Evolutionary conservation across 2,113 vertebrate species (phyloP).

Genomic region (Coptodon bakossiorum): DNA sequence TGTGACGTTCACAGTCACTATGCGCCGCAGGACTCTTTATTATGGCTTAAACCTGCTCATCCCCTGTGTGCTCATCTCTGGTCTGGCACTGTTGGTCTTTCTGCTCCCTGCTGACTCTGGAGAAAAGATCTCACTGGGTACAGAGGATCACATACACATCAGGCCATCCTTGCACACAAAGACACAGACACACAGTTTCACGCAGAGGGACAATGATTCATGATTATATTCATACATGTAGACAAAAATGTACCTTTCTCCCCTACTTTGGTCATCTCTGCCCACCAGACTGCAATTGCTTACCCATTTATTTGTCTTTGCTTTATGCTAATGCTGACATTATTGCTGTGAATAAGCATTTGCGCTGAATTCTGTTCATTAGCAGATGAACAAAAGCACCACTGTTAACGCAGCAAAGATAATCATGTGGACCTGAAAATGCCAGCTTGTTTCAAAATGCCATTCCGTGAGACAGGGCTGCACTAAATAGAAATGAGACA

Average conservation of each 20-base stretch:
- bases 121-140: conserved; percentile 84
- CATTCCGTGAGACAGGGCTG: neutral
- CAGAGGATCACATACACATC: neutral
- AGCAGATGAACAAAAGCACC: neutral
- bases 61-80: conserved; percentile 86
- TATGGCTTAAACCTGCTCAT: conserved; percentile 87
- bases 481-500: neutral
- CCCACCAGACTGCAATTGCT: neutral
- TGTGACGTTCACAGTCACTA: conserved; percentile 86
- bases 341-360: conserved; percentile 11
- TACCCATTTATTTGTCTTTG: conserved; percentile 5
- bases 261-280: neutral
- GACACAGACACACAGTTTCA: neutral
- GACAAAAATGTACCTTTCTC: neutral
- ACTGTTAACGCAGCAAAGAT: neutral
- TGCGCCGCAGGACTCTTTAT: conserved; percentile 84
- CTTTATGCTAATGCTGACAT: conserved; percentile 45
- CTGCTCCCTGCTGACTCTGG: conserved; percentile 87
- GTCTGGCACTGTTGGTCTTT: conserved; percentile 84
- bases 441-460: conserved; percentile 16
- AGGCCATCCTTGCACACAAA: neutral
- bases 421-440: conserved; percentile 21
- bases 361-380: neutral
- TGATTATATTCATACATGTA: neutral
- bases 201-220: neutral